These are phyloP conservation scores for Cygnus olor DNA, from an alignment of 2,797 vertebrate species.

Conservation along the genomic window DNA sequence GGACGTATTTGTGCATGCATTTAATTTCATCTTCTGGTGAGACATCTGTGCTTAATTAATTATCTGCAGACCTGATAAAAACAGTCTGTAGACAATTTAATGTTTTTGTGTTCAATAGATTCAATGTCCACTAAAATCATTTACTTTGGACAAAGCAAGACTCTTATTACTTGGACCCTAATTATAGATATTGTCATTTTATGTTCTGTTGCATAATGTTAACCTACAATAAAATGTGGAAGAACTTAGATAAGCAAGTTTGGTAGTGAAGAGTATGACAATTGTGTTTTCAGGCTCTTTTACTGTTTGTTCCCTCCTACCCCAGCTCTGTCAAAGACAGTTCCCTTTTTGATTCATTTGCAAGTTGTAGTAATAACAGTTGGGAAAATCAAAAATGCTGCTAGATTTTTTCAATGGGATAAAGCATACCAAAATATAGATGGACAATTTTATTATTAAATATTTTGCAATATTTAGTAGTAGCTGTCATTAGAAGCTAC, in stretches of 20 bases:
- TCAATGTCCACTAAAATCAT: neutral
- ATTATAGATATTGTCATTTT: neutral
- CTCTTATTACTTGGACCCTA: neutral
- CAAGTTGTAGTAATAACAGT: neutral
- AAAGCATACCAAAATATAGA: neutral
- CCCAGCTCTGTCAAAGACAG: neutral
- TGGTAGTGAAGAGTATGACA: neutral
- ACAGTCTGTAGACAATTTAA: neutral
- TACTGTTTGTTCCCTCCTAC: neutral
- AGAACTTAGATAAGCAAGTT: neutral
- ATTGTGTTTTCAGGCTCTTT: neutral
- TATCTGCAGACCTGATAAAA: constrained; percentile 28
- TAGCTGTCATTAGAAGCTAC: neutral
- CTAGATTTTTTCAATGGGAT: neutral
- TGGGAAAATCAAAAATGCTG: neutral
- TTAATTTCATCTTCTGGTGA: constrained; percentile 23
- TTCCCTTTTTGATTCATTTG: neutral
- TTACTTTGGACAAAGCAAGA: neutral
- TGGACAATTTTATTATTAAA: neutral
- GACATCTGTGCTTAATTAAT: constrained; percentile 37
- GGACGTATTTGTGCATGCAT: neutral
- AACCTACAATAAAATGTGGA: neutral
- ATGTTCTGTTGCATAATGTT: neutral
- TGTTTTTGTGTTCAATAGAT: neutral
- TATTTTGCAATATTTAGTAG: neutral